Evolutionary conservation across 1,140 invertebrate species (phyloP), one percentile per base, ranked within the genome.

Genomic region (Tyrophagus putrescentiae): DNA sequence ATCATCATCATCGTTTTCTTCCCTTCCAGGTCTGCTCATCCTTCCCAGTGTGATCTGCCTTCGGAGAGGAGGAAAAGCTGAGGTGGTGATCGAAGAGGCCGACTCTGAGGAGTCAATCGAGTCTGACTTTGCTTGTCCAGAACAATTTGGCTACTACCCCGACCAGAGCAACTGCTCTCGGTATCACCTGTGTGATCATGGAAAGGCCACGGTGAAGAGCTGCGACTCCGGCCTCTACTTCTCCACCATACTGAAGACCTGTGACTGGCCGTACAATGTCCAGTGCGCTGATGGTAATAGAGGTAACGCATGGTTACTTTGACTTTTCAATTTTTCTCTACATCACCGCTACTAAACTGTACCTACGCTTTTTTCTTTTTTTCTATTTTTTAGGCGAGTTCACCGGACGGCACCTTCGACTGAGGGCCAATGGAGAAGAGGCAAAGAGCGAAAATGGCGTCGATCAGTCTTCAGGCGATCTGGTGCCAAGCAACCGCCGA

Each of bases 241-340:
- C 72, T 86, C 85, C 67, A 84, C 90, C 71, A 87, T 91, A 70
- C 76, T 93, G 63, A 87, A 91, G 77, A 92, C 88, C 21, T 94
- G 89, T 71, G 89, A 94, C 75, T 93, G 89, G 88, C 88, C 88
- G 39, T 79, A 88, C 62, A 92, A 92, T 72, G 87, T 91, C n/a
- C 58, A 69, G 50, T 69, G 68, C 53, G 36, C 21, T 23, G 29
- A 57, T 57, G 56, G 56, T 41, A 39, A 57, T 57, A 57, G 56
- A 57, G 56, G 56, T 57, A 27, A 34, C 7, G 13, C 52, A 54
- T 54, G n/a, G n/a, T 54, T 33, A 3, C 27, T 54, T 13, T 33
- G 3, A 42, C 25, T 42, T 42, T 42, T n/a, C 18, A 42, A 42
- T 42, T 42, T 42, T 42, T 42, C 41, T 42, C 41, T n/a, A 42